Evolutionary conservation across 2,888 invertebrate genomes (phyloP), one percentile per base, ranked within the genome.

Genomic region (Chloroclystis v-ata): DNA sequence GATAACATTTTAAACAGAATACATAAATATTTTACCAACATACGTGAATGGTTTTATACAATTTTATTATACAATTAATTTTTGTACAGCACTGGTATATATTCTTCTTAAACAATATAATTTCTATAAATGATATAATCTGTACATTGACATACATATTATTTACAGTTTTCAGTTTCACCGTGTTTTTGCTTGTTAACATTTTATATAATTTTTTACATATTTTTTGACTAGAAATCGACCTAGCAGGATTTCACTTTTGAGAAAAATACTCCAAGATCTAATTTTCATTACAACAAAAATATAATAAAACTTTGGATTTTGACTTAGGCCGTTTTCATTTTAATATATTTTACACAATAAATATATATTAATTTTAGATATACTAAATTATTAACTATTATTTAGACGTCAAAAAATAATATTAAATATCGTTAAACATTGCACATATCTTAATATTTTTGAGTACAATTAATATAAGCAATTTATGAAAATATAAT

Each of bases 71-170:
- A n/a, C n/a, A n/a, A n/a, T n/a, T 44, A 47, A 37, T 8, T 41
- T 47, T 48, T 40, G 49, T 49, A 51, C 47, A 49, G 11, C 55
- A 53, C 55, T 55, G 57, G 57, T 46, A 44, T 29, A 29, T n/a
- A n/a, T n/a, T 14, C 8, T 29, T 13, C 32, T 44, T 32, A 35
- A 29, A 55, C 28, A 49, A 43, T 49, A 49, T 20, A 42, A 43
- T 47, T 37, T 25, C 39, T 47, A 44, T 38, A 46, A 53, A 48
- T 29, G n/a, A 32, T 45, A 28, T 30, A 13, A 37, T 29, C 44
- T 53, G 43, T 57, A 57, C 55, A 57, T 35, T 16, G 10, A n/a
- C n/a, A n/a, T n/a, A n/a, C n/a, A 33, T 1, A 43, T 49, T 49
- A 52, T 40, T 24, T 20, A 48, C 29, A 40, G n/a, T 33, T 14